Conservation (phyloP, 1,140 invertebrate genomes). For the Heliothis subflexa region DNA sequence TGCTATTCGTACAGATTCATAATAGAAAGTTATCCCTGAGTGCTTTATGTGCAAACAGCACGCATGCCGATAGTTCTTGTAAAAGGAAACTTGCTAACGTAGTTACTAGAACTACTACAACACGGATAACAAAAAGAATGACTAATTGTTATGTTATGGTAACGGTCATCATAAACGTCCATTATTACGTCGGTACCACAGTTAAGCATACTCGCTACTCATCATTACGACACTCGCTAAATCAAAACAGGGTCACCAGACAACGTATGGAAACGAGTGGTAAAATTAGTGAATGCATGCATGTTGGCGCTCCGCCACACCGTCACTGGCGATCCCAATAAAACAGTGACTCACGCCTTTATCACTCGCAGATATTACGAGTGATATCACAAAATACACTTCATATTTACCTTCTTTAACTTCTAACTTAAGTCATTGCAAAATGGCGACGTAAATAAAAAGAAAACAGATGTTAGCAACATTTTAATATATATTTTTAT, state of each 20-base stretch:
- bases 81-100: too few species aligned
- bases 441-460: conserved; percentile 58
- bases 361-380: conserved; percentile 21
- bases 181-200: conserved; percentile 6
- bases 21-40: too few species aligned
- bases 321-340: conserved; percentile 46
- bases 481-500: conserved; percentile 87
- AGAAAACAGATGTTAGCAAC: conserved; percentile 81
- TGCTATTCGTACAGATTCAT: too few species aligned
- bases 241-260: conserved; percentile 27
- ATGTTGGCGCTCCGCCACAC: conserved; percentile 23
- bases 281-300: conserved; percentile 35
- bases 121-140: neutral
- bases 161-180: neutral
- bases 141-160: conserved; percentile 27
- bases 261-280: conserved; percentile 13
- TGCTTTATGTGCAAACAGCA: too few species aligned
- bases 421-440: neutral
- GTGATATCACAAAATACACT: conserved; percentile 26
- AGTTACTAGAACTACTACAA: neutral
- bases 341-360: conserved; percentile 29
- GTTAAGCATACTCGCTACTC: neutral
- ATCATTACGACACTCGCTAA: conserved; percentile 28
- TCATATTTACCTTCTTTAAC: conserved; percentile 13
- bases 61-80: too few species aligned